Evolutionary conservation across 2,113 vertebrate genomes (phyloP).

Genomic region (Eurystomus gularis): DNA sequence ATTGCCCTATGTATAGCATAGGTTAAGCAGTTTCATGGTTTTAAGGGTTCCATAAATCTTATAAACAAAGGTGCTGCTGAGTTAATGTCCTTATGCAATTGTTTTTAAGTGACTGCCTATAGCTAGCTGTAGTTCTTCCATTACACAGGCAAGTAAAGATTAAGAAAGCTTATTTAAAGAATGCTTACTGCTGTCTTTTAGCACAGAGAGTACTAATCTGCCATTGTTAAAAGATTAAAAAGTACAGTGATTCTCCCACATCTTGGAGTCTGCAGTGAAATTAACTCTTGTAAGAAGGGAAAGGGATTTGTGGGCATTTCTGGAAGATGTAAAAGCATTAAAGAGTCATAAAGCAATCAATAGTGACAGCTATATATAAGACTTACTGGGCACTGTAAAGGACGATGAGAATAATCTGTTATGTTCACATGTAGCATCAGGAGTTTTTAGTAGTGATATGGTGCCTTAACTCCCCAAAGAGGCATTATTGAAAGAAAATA

Average conservation of each 20-base stretch:
- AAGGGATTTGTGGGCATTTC: not conserved
- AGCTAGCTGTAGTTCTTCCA: conserved; percentile 17
- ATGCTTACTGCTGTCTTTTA: conserved; percentile 10
- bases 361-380: not conserved
- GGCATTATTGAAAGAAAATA: not conserved
- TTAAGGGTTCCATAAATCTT: not conserved
- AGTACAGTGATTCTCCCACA: not conserved
- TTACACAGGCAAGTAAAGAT: conserved; percentile 32
- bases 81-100: not conserved
- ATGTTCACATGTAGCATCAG: not conserved
- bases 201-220: conserved; percentile 6
- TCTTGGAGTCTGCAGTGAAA: not conserved
- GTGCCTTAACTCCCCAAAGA: not conserved
- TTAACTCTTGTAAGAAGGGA: not conserved
- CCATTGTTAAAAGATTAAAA: not conserved
- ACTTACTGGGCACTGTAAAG: not conserved
- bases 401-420: not conserved
- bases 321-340: not conserved
- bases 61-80: not conserved
- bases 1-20: not conserved
- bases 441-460: not conserved
- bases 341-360: not conserved
- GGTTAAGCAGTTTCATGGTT: not conserved
- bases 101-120: conserved; percentile 11
- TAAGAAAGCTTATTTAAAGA: conserved; percentile 9